phyloP scores from a whole-genome alignment of 1,140 invertebrate genomes.

The Drosophila watanabei region DNA sequence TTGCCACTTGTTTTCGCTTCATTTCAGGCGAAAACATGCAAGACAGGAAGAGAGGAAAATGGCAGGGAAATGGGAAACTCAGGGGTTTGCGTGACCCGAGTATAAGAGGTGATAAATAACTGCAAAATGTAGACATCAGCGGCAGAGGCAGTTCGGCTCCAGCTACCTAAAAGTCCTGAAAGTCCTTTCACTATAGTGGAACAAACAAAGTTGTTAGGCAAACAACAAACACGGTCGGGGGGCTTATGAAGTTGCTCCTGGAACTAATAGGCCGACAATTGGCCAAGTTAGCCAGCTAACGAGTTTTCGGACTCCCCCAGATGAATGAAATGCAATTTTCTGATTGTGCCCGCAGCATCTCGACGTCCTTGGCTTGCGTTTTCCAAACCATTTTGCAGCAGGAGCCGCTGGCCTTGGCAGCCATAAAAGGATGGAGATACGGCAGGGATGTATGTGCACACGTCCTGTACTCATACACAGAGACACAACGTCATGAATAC shows the following conservation, averaged over 20 bases:
- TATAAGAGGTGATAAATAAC: constrained; percentile 81
- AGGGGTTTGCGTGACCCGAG: constrained; percentile 72
- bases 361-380: constrained; percentile 31
- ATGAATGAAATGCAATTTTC: constrained; percentile 57
- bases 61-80: constrained; percentile 39
- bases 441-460: neutral
- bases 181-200: constrained; percentile 14
- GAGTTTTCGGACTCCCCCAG: constrained; percentile 40
- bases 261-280: constrained; percentile 58
- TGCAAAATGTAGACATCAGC: constrained; percentile 75
- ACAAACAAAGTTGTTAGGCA: constrained; percentile 49
- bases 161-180: constrained; percentile 4
- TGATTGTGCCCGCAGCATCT: constrained; percentile 44
- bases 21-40: constrained; percentile 38
- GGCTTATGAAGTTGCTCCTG: constrained; percentile 39
- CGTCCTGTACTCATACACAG: constrained; percentile 3
- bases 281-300: constrained; percentile 51
- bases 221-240: constrained; percentile 20
- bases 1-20: constrained; percentile 24
- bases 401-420: constrained; percentile 6
- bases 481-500: constrained; percentile 44
- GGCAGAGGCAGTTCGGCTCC: constrained; percentile 13
- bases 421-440: constrained; percentile 6
- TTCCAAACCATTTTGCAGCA: constrained; percentile 18
- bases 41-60: constrained; percentile 19